These are phyloP conservation scores for Tyria jacobaeae DNA, from an alignment of 2,888 invertebrate species.

Conservation along the genomic window DNA sequence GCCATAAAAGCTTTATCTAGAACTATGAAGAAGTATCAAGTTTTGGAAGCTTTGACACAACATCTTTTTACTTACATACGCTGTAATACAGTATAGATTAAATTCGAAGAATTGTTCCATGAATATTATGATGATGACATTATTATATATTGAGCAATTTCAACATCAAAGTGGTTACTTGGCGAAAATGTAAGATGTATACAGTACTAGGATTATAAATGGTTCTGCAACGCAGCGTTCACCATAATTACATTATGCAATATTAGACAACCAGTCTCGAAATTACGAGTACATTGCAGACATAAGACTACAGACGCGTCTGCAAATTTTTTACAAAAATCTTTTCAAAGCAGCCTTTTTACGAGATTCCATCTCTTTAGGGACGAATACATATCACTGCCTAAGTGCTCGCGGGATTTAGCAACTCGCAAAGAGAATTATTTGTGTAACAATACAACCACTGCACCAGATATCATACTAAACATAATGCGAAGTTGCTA, in stretches of 20 bases:
- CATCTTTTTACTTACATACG: slow-evolving; percentile 26
- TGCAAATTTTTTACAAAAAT: slow-evolving; percentile 20
- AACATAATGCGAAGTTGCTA: slow-evolving; percentile 7
- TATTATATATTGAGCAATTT: slow-evolving; percentile 41
- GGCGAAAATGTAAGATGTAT: slow-evolving; percentile 4
- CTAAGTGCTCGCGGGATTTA: slow-evolving; percentile 13
- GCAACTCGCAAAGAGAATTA: slow-evolving; percentile 14
- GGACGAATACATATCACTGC: slow-evolving; percentile 55
- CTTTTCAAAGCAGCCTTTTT: slow-evolving; percentile 43
- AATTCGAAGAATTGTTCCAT: slow-evolving; percentile 42
- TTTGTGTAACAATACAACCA: slow-evolving; percentile 12
- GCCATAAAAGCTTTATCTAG: neutral
- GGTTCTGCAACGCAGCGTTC: slow-evolving; percentile 17
- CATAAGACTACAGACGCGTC: slow-evolving; percentile 7
- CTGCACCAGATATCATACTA: neutral
- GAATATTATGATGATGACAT: slow-evolving; percentile 18
- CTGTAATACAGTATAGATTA: slow-evolving; percentile 29
- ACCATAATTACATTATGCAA: slow-evolving; percentile 21
- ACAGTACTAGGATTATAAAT: slow-evolving; percentile 1
- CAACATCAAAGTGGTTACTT: slow-evolving; percentile 22
- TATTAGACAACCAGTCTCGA: slow-evolving; percentile 21
- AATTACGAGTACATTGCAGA: slow-evolving; percentile 8
- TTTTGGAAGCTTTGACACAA: neutral
- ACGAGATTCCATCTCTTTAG: slow-evolving; percentile 57
- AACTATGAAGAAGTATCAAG: neutral